Base-by-base conservation (phyloP, 2,888 invertebrate species). In the Seira sanloemensis region DNA sequence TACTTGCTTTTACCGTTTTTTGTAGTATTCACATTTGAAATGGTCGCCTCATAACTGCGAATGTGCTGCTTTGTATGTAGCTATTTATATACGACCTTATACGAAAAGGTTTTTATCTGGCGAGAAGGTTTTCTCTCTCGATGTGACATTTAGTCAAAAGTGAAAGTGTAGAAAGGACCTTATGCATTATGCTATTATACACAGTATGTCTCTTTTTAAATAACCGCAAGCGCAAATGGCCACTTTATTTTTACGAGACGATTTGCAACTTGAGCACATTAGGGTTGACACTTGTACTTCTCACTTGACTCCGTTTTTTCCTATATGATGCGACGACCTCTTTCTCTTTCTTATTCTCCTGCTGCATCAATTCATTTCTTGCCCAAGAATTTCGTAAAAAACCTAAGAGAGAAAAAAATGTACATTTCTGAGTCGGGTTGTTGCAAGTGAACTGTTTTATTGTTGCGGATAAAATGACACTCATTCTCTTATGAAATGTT, bases 201-300 rank as follows among this genome's bases (percentile, higher is more conserved):
- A 50, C 2, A 75, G 46, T 71, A 75, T 76, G 76, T 81, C 71
- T 65, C 66, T 54, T 77, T 77, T 54, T 25, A 37, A 26, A 82
- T 82, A 82, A 82, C 77, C 77, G 73, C 82, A 77, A 82, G 77
- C 78, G 79, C 71, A 86, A 86, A 86, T 84, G 81, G 86, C 86
- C 84, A 86, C 84, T 86, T 86, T 86, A 84, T 86, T 86, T 86
- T 86, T 86, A 86, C 86, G 86, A 86, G 86, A 84, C 86, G 80
- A 84, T 86, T 86, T 86, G 84, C 86, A 84, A 86, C 84, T 86
- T 86, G 81, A 84, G 84, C 84, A 86, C 86, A 86, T 86, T 86
- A 86, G 78, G 78, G 81, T 86, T 86, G 86, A 86, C 86, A 86
- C 86, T 86, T 84, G 84, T 86, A 84, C 78, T 84, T 78, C 84